These are phyloP conservation scores for Loripinus fragilis DNA, from an alignment of 2,888 invertebrate species.

Conservation along the genomic window DNA sequence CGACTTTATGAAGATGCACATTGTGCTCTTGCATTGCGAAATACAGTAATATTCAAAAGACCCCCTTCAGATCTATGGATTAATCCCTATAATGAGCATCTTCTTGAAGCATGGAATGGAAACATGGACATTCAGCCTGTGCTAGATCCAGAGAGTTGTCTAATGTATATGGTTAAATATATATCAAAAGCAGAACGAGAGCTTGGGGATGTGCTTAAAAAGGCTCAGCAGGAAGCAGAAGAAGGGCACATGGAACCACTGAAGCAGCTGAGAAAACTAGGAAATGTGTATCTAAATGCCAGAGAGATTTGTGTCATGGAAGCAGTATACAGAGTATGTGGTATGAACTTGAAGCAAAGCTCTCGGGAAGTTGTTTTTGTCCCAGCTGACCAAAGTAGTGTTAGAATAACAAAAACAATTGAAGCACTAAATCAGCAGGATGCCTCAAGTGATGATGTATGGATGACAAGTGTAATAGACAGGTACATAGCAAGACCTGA, in stretches of 20 bases:
- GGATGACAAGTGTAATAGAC: slow-evolving; percentile 46
- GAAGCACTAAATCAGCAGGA: slow-evolving; percentile 24
- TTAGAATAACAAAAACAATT: slow-evolving; percentile 37
- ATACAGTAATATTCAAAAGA: slow-evolving; percentile 35
- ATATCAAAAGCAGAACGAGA: slow-evolving; percentile 54
- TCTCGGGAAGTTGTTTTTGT: slow-evolving; percentile 43
- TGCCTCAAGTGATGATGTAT: slow-evolving; percentile 29
- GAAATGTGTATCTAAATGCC: slow-evolving; percentile 40
- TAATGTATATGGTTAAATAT: slow-evolving; percentile 54
- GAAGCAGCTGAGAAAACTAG: slow-evolving; percentile 43
- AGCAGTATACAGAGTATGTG: slow-evolving; percentile 42
- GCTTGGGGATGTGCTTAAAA: slow-evolving; percentile 33
- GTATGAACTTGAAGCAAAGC: slow-evolving; percentile 33
- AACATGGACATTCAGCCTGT: slow-evolving; percentile 57
- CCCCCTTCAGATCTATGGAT: slow-evolving; percentile 39
- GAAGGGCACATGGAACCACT: slow-evolving; percentile 31
- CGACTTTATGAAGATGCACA: slow-evolving; percentile 32
- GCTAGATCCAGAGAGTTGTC: slow-evolving; percentile 50
- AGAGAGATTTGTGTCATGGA: slow-evolving; percentile 52
- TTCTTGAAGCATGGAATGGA: slow-evolving; percentile 55
- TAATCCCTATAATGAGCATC: slow-evolving; percentile 49
- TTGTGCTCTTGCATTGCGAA: slow-evolving; percentile 29
- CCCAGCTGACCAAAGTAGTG: slow-evolving; percentile 39
- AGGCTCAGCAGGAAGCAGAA: slow-evolving; percentile 36
- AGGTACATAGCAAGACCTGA: slow-evolving; percentile 40